Base-by-base conservation (phyloP, 2,797 vertebrate species). In the Manis pentadactyla region DNA sequence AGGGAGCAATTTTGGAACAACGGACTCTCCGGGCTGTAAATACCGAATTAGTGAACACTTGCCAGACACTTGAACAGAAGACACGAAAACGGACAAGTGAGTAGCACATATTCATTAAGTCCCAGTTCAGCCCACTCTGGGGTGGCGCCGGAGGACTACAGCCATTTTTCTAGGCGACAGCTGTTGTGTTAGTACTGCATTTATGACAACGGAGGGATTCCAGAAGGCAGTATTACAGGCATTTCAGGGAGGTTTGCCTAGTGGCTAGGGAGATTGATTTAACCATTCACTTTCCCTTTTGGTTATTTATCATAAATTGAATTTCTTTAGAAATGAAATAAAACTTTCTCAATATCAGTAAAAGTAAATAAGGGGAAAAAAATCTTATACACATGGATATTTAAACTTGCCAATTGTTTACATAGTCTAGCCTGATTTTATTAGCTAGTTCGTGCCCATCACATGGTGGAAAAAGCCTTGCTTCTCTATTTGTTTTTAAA, bases 31-130 rank as follows among this genome's bases (percentile, higher is more conserved):
- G 53, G 96, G 75, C 96, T 97, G 90, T 73, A 74, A 98, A 98
- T 73, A 83, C 88, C 39, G 68, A 86, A 87, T 31, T 98, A 94
- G 91, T 55, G 9, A 96, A 37, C 71, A 57, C 92, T 95, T 97
- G 97, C 87, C 98, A 96, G 71, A 91, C 53, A 0, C 95, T 97
- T 46, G 97, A 98, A 92, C 97, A 93, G 91, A 98, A 98, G 86
- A 93, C 94, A 18, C 95, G 97, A 87, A 95, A 97, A 15, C 95
- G 96, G 71, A 97, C 95, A 97, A 97, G 99, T 99, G 96, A 99
- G 99, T 99, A 98, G 90, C 88, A 78, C 2, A 0, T 37, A 23
- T 87, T 66, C 11, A 0, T 93, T 75, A 1, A 27, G 66, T 51
- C 23, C 13, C 57, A 2, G 5, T 55, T 78, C 34, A 4, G 34